Conservation (phyloP, 1,140 invertebrate species). For the Archivesica marissinica region DNA sequence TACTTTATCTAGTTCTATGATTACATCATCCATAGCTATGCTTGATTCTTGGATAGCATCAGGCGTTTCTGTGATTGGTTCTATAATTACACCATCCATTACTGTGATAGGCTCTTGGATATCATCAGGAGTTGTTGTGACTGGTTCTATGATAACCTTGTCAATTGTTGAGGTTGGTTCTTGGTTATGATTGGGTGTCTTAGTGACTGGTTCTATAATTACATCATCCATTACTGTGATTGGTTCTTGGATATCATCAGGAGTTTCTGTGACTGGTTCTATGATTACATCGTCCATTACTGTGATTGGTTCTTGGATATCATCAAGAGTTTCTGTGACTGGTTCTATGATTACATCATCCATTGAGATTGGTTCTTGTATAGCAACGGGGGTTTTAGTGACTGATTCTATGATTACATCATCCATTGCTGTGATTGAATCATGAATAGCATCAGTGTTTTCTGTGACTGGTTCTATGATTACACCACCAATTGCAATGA, state of each 20-base stretch:
- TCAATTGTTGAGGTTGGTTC: not conserved
- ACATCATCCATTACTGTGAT: not conserved
- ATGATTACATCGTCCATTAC: not conserved
- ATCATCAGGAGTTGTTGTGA: not conserved
- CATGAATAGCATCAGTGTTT: constrained; percentile 41
- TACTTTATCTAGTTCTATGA: not conserved
- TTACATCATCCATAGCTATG: not conserved
- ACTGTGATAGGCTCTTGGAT: not conserved
- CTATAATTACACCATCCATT: not conserved
- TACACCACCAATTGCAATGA: constrained; percentile 36
- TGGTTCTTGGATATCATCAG: not conserved
- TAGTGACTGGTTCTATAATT: not conserved
- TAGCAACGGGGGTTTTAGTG: constrained; percentile 8
- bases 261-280: not conserved
- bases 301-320: not conserved
- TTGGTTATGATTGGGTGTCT: not conserved
- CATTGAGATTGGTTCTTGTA: constrained; percentile 7
- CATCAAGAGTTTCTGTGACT: not conserved
- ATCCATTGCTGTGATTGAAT: constrained; percentile 49
- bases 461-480: constrained; percentile 33
- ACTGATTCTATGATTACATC: constrained; percentile 52
- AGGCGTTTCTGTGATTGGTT: not conserved
- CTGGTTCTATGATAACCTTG: not conserved
- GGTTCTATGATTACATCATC: constrained; percentile 18
- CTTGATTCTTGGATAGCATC: not conserved